phyloP scores from a whole-genome alignment of 2,888 invertebrate genomes.

The Morpho helenor region DNA sequence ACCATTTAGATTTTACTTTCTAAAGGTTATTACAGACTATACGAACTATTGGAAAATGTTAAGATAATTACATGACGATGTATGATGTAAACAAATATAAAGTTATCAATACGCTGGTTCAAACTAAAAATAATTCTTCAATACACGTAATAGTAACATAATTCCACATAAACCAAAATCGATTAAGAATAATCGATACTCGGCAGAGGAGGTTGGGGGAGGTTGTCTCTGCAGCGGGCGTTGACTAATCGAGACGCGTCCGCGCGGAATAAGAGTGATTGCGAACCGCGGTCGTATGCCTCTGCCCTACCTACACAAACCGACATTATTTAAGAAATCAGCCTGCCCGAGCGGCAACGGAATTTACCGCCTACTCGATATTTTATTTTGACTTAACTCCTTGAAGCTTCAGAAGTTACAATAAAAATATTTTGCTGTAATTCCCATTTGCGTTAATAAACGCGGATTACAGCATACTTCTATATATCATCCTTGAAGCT shows the following conservation, averaged over 20 bases:
- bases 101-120: too few species aligned
- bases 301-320: slow-evolving; percentile 70
- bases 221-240: slow-evolving; percentile 76
- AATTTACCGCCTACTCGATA: slow-evolving; percentile 58
- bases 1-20: too few species aligned
- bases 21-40: too few species aligned
- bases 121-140: too few species aligned
- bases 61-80: too few species aligned
- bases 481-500: not conserved
- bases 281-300: slow-evolving; percentile 60
- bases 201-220: slow-evolving; percentile 56
- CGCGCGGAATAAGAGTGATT: slow-evolving; percentile 79
- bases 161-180: slow-evolving; percentile 57
- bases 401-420: not conserved
- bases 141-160: slow-evolving; percentile 39
- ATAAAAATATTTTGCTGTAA: too few species aligned
- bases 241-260: slow-evolving; percentile 77
- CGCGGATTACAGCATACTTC: too few species aligned
- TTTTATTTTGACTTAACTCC: slow-evolving; percentile 8
- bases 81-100: too few species aligned
- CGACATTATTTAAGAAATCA: slow-evolving; percentile 78
- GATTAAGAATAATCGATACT: slow-evolving; percentile 71
- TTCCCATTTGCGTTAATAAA: too few species aligned
- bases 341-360: slow-evolving; percentile 71
- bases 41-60: too few species aligned